phyloP scores from a whole-genome alignment of 2,888 invertebrate genomes.

The Eledona agricola region DNA sequence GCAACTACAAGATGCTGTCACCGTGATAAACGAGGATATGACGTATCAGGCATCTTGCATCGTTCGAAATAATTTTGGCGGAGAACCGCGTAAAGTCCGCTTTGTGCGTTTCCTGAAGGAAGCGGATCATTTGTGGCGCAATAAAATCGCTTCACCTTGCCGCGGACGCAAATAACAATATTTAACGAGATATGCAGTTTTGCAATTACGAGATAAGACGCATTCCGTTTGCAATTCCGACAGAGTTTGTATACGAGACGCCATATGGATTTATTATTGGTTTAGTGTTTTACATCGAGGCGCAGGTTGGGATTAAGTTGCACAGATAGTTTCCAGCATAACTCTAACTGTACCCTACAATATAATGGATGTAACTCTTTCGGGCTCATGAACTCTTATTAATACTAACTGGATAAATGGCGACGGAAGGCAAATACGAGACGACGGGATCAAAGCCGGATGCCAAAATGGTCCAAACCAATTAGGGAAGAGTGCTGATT shows the following conservation, averaged over 20 bases:
- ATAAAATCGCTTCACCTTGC: slow-evolving; percentile 15
- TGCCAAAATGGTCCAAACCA: slow-evolving; percentile 10
- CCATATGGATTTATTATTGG: slow-evolving; percentile 19
- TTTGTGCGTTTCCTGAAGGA: slow-evolving; percentile 6
- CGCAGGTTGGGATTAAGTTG: slow-evolving; percentile 16
- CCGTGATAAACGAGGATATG: too few relatives aligned
- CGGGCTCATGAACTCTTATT: slow-evolving; percentile 19
- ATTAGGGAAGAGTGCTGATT: slow-evolving; percentile 8
- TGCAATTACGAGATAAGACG: slow-evolving; percentile 14
- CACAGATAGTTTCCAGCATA: slow-evolving; percentile 13
- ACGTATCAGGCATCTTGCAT: too few relatives aligned
- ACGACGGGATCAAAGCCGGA: slow-evolving; percentile 6
- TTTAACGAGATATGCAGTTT: slow-evolving; percentile 18
- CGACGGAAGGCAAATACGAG: slow-evolving; percentile 11
- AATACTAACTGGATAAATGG: slow-evolving; percentile 16
- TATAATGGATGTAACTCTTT: slow-evolving; percentile 23
- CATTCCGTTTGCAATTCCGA: too few relatives aligned
- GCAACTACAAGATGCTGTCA: too few relatives aligned
- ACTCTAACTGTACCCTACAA: slow-evolving; percentile 9
- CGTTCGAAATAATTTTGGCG: too few relatives aligned
- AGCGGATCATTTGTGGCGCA: slow-evolving; percentile 9
- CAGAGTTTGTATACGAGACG: too few relatives aligned
- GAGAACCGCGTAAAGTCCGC: too few relatives aligned
- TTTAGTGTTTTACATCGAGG: slow-evolving; percentile 12
- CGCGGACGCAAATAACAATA: slow-evolving; percentile 9